A percentile compares a stretch with the other conserved stretches of the same genome.
Evolutionary conservation across 1,140 invertebrate species (phyloP).

Genomic region (Papilio glaucus): DNA sequence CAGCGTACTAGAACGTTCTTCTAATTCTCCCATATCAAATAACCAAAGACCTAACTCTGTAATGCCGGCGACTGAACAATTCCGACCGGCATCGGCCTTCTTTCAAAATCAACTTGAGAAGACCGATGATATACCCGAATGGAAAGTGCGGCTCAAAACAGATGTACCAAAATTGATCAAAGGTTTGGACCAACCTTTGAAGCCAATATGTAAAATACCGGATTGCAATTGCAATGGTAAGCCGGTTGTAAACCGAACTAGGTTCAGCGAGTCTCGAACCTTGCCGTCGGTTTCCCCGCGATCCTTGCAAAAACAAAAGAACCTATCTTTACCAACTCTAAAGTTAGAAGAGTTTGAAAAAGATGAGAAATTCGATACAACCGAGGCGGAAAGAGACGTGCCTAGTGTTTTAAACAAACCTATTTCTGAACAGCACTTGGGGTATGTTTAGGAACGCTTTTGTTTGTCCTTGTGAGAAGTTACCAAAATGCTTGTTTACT

Average conservation of each 20-base stretch:
- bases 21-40: slow-evolving; percentile 61
- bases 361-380: slow-evolving; percentile 56
- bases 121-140: slow-evolving; percentile 64
- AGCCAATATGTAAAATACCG: slow-evolving; percentile 71
- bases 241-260: slow-evolving; percentile 44
- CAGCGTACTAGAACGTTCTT: slow-evolving; percentile 70
- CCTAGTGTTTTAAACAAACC: slow-evolving; percentile 63
- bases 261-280: slow-evolving; percentile 67
- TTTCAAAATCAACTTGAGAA: slow-evolving; percentile 64
- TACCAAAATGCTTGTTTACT: slow-evolving; percentile 43
- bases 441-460: slow-evolving; percentile 84
- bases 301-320: slow-evolving; percentile 67
- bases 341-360: slow-evolving; percentile 73
- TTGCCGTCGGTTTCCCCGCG: slow-evolving; percentile 62
- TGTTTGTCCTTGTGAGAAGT: slow-evolving; percentile 40
- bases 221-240: slow-evolving; percentile 75
- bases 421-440: slow-evolving; percentile 87
- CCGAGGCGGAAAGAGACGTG: slow-evolving; percentile 66
- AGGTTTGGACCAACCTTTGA: slow-evolving; percentile 62
- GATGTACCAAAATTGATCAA: slow-evolving; percentile 58
- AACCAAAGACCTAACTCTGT: slow-evolving; percentile 71
- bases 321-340: slow-evolving; percentile 73
- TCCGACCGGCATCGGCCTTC: slow-evolving; percentile 71
- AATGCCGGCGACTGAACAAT: slow-evolving; percentile 69
- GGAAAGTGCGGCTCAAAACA: slow-evolving; percentile 67